Conservation (phyloP, 2,113 vertebrate species). For the Haemorhous mexicanus region DNA sequence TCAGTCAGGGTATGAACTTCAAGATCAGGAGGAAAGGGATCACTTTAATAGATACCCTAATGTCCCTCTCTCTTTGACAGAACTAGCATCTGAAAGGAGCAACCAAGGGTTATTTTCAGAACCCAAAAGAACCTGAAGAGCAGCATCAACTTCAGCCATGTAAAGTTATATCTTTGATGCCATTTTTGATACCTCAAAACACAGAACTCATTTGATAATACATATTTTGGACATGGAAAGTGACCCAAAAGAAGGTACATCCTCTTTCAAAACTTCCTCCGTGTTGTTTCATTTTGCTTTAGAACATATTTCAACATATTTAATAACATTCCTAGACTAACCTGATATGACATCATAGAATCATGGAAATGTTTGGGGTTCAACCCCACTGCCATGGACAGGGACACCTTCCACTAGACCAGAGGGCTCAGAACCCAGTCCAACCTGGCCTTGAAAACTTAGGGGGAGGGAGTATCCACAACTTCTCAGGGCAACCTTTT, state of each 20-base stretch:
- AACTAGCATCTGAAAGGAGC: background rate
- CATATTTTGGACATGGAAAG: background rate
- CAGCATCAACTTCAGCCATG: background rate
- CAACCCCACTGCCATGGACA: too few relatives aligned
- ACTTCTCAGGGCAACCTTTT: background rate
- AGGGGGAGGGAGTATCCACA: background rate
- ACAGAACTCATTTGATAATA: background rate
- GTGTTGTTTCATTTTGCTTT: background rate
- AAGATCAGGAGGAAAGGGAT: background rate
- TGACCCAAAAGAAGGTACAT: background rate
- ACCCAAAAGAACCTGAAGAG: background rate
- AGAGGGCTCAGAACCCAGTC: background rate
- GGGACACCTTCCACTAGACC: background rate
- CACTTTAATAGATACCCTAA: background rate
- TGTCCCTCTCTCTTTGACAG: background rate
- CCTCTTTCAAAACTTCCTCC: background rate
- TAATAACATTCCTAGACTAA: background rate
- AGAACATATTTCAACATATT: background rate
- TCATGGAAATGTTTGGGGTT: background rate
- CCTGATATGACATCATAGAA: accelerated
- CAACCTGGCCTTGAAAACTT: background rate
- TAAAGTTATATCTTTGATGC: background rate
- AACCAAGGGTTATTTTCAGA: background rate
- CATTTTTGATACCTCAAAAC: background rate
- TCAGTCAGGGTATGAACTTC: background rate